A percentile compares a stretch with the other conserved stretches of the same genome.
phyloP scores from a whole-genome alignment of 2,113 vertebrate genomes.

The Indicator indicator region DNA sequence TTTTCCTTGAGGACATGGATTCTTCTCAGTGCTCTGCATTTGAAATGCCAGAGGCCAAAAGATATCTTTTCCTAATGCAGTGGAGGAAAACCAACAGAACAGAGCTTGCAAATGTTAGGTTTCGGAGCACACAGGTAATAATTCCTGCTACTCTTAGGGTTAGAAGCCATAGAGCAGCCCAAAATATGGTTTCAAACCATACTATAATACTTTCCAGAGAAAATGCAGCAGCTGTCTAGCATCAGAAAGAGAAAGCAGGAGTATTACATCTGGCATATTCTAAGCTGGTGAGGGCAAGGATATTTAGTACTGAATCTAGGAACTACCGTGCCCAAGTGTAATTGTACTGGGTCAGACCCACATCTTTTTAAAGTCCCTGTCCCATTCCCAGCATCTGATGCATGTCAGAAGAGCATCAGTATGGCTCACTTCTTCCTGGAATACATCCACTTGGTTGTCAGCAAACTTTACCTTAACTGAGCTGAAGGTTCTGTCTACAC shows the following conservation, averaged over 20 bases:
- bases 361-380: not conserved
- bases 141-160: not conserved
- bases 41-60: not conserved
- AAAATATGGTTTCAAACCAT: not conserved
- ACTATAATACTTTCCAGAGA: not conserved
- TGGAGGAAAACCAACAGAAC: not conserved
- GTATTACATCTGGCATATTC: not conserved
- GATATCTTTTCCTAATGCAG: not conserved
- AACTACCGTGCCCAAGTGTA: not conserved
- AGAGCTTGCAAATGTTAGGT: not conserved
- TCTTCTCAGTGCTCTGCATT: not conserved
- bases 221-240: not conserved
- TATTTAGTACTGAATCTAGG: not conserved
- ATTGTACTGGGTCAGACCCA: not conserved
- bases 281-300: not conserved
- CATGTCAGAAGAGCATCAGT: not conserved
- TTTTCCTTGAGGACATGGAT: not conserved
- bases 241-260: not conserved
- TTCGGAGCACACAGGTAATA: not conserved
- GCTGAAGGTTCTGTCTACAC: not conserved
- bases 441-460: fast-evolving
- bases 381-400: not conserved
- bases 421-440: not conserved
- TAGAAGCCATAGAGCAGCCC: not conserved
- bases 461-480: not conserved